These are phyloP conservation scores for Urosaurus nigricauda DNA, from an alignment of 2,797 vertebrate species.

Conservation along the genomic window DNA sequence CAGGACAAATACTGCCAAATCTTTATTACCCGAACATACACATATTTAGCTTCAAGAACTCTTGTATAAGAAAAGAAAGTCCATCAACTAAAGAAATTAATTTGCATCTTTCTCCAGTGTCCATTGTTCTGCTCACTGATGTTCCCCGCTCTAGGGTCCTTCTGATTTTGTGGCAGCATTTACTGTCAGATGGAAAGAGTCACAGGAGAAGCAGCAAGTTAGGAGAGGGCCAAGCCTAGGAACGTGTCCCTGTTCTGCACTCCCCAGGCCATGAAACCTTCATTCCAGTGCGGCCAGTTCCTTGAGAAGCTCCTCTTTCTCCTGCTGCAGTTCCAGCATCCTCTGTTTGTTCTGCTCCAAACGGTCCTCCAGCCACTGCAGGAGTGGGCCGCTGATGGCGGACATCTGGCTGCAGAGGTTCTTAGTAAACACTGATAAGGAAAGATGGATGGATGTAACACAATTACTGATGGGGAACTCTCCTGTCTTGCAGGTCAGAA, in stretches of 20 bases:
- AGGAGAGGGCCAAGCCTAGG: constrained; percentile 38
- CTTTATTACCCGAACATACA: background rate
- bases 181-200: constrained; percentile 16
- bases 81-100: constrained; percentile 4
- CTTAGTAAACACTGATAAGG: constrained; percentile 91
- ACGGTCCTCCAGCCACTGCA: constrained; percentile 97
- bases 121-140: constrained; percentile 11
- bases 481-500: background rate
- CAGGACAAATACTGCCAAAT: background rate
- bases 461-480: background rate
- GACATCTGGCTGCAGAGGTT: constrained; percentile 99
- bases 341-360: constrained; percentile 92
- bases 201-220: constrained; percentile 22
- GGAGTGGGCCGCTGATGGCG: constrained; percentile 93
- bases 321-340: constrained; percentile 87
- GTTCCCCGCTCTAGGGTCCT: constrained; percentile 27
- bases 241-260: background rate
- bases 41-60: constrained; percentile 39
- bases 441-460: background rate
- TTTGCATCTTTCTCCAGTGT: constrained; percentile 14
- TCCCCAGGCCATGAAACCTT: constrained; percentile 54
- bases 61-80: background rate
- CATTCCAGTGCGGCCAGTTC: constrained; percentile 86
- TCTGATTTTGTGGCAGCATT: constrained; percentile 8
- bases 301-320: constrained; percentile 88